Percentiles rank a stretch among this genome's conserved stretches.
Conservation (phyloP, 2,797 vertebrate species). For the Anguilla marmorata region DNA sequence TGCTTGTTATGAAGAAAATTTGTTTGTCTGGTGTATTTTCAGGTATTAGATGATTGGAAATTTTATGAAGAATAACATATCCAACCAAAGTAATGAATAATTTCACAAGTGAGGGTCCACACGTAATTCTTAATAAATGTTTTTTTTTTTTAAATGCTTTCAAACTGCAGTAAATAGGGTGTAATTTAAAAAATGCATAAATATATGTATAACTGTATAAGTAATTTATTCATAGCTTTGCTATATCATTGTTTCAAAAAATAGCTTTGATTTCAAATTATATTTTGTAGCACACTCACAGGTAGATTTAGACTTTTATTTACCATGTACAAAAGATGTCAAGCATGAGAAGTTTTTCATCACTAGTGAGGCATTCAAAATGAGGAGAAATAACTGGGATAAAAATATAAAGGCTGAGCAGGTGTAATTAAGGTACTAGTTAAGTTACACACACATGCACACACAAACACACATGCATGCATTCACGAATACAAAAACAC, state of each 20-base stretch:
- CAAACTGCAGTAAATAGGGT: not conserved
- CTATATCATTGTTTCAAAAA: not conserved
- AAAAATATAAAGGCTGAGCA: not conserved
- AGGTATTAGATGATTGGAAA: not conserved
- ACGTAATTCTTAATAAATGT: not conserved
- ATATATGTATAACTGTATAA: not conserved
- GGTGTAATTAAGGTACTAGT: not conserved
- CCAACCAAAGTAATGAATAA: not conserved
- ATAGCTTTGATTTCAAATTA: not conserved
- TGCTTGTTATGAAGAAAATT: not conserved
- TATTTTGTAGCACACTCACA: not conserved
- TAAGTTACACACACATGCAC: not conserved
- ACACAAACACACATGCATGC: slow-evolving; percentile 28
- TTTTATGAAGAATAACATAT: not conserved
- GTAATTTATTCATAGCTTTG: not conserved
- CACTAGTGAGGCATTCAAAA: too few relatives aligned
- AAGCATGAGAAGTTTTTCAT: too few relatives aligned
- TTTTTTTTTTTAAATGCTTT: not conserved
- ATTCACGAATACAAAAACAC: not conserved
- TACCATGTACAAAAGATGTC: too few relatives aligned
- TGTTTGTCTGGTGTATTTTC: not conserved
- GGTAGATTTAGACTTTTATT: not conserved
- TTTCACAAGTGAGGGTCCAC: not conserved
- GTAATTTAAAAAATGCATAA: not conserved
- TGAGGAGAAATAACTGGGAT: too few relatives aligned